Evolutionary conservation across 2,888 invertebrate species (phyloP), one percentile per base, ranked within the genome.

Genomic region (Alloscopus bannaensis): DNA sequence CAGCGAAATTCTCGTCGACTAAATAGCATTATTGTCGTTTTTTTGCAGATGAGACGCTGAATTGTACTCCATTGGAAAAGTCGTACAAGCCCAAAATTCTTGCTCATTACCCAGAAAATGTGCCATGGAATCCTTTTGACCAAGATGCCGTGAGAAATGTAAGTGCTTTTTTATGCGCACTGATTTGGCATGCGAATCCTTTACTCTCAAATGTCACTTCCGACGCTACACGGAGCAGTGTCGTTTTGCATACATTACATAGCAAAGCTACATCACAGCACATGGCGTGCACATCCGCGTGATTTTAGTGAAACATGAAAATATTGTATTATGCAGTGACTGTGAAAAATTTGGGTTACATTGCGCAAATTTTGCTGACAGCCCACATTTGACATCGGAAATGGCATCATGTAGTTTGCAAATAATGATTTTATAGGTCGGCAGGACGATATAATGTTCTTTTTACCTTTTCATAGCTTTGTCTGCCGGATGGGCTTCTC

Each of bases 141-240:
- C 93, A 80, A 68, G 94, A 96, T 90, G 98, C 98, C 86, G 96
- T 98, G 85, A 94, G 96, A 89, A 96, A 98, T 96, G 98, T 98
- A 91, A 90, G 91, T 88, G 26, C 47, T 36, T 1, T 36, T 68
- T 28, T 81, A 31, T 84, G 87, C 87, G 89, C 90, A 26, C 89
- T 99, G 98, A 91, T 99, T 52, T 97, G 97, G 88, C 90, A 99
- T 88, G 99, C 99, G 78, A 94, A 94, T 89, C 98, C 99, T 52
- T 90, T 99, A 69, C 93, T 94, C 87, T 98, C n/a, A n/a, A n/a
- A n/a, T n/a, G n/a, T n/a, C n/a, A n/a, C n/a, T n/a, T n/a, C n/a
- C n/a, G n/a, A n/a, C n/a, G n/a, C n/a, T n/a, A n/a, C n/a, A n/a
- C n/a, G n/a, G n/a, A n/a, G n/a, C n/a, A n/a, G n/a, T n/a, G n/a